Base-by-base conservation (phyloP, 2,888 invertebrate species). In the Camptogramma bilineatum region DNA sequence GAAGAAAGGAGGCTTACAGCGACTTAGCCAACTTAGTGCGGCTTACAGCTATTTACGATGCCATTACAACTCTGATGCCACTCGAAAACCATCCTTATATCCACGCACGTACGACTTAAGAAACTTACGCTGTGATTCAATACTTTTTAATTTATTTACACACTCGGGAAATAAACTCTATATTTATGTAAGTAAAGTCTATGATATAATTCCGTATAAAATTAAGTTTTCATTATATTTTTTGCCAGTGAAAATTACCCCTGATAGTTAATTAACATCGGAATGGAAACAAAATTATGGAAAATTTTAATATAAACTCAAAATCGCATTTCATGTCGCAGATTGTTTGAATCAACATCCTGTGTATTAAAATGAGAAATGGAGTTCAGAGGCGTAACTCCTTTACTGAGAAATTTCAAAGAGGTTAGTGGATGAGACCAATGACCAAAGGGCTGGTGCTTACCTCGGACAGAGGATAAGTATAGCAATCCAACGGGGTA, bases 11-110 rank as follows among this genome's bases (percentile, higher is more conserved):
- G 28, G 51, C 62, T 50, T 50, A 34, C 48, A 17, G 28, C 10
- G 44, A 34, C 52, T 66, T 53, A 56, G 52, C 51, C 19, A 48
- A 53, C 56, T 53, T 53, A 52, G 13, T 31, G 13, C 50, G 48
- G 55, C 42, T 59, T 59, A 59, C 42, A 19, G 50, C 52, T 50
- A 52, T 62, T 66, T 62, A 56, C 59, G 56, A 56, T 18, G 52
- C 9, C 55, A 46, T 56, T 62, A 55, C 8, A 34, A 55, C 55
- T 51, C 24, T 0, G 0, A 39, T 18, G 19, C 24, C 53, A 48
- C 16, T 19, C 39, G 1, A 44, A 48, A 47, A 28, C 2, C 21
- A 47, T 17, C 7, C 46, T 54, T 59, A 58, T 17, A 13, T 34
- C 48, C 53, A 51, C 21, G 10, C 16, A 4, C 1, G 21, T 46